Conservation (phyloP, 2,888 invertebrate genomes). For the Megalurothrips usitatus region DNA sequence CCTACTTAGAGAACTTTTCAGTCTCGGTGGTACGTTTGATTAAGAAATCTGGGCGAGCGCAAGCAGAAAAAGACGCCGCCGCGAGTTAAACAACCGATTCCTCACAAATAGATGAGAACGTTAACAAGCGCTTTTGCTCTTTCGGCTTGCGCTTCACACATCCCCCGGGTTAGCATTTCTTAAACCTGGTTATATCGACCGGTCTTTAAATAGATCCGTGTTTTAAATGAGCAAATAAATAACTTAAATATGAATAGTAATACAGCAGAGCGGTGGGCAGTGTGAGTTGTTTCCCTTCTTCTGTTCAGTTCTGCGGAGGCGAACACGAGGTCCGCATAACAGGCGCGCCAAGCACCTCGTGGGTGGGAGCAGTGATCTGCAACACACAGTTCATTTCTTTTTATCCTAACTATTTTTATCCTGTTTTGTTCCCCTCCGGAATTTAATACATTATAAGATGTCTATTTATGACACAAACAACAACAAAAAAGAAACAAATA, state of each 20-base stretch:
- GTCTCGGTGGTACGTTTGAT: neutral
- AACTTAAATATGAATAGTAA: too few relatives aligned
- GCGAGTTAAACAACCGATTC: neutral
- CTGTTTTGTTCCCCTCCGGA: too few relatives aligned
- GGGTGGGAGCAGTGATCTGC: too few relatives aligned
- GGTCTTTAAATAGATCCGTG: neutral
- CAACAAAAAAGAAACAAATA: neutral
- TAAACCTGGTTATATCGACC: neutral
- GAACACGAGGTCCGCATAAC: neutral
- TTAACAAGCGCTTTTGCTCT: neutral
- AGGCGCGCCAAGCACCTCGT: neutral
- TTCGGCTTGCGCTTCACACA: neutral
- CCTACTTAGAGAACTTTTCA: neutral
- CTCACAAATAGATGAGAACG: neutral
- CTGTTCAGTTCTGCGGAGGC: neutral
- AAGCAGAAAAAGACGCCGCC: neutral
- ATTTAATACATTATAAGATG: neutral
- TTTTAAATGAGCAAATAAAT: too few relatives aligned
- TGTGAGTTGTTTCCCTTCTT: neutral
- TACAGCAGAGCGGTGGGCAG: too few relatives aligned
- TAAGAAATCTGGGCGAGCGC: neutral
- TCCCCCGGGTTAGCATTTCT: neutral
- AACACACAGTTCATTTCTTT: too few relatives aligned
- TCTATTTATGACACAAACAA: neutral
- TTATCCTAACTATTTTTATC: too few relatives aligned